Percentiles rank a stretch among this genome's conserved stretches.
Conservation (phyloP, 2,888 invertebrate genomes). For the Acanthosepion lycidas region DNA sequence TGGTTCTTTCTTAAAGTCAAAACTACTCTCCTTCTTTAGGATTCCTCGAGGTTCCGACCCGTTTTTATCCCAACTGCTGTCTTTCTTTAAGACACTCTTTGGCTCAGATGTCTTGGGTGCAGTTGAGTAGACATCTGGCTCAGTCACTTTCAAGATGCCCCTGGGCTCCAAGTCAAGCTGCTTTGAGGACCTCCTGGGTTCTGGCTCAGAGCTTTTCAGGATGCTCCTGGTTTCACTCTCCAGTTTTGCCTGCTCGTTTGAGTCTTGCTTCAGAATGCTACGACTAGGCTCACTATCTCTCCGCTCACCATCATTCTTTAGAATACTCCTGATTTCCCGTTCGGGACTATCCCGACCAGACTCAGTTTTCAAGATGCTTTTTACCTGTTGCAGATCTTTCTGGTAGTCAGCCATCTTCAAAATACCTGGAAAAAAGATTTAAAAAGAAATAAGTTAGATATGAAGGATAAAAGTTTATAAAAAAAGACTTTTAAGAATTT, state of each 20-base stretch:
- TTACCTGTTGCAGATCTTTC: slow-evolving; percentile 42
- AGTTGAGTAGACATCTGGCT: slow-evolving; percentile 50
- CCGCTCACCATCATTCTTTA: slow-evolving; percentile 35
- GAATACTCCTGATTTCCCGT: slow-evolving; percentile 47
- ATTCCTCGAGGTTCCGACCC: slow-evolving; percentile 59
- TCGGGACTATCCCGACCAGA: background rate
- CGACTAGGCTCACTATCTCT: slow-evolving; percentile 23
- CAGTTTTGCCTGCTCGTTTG: background rate
- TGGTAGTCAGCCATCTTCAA: slow-evolving; percentile 48
- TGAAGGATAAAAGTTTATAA: no score
- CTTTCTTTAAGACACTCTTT: slow-evolving; percentile 58
- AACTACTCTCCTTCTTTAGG: slow-evolving; percentile 63
- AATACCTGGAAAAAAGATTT: slow-evolving; percentile 45
- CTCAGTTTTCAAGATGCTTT: slow-evolving; percentile 43
- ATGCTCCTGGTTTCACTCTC: slow-evolving; percentile 55
- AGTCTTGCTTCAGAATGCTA: slow-evolving; percentile 42
- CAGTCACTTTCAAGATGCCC: slow-evolving; percentile 59
- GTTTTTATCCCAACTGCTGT: slow-evolving; percentile 49
- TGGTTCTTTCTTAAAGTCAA: slow-evolving; percentile 56
- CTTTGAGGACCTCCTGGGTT: slow-evolving; percentile 39
- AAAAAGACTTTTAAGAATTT: no score
- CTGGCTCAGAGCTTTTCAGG: slow-evolving; percentile 49
- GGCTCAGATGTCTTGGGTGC: slow-evolving; percentile 54
- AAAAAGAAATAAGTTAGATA: background rate
- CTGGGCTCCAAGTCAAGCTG: slow-evolving; percentile 52